phyloP scores from a whole-genome alignment of 2,888 invertebrate species.

The Oscheius sp. region DNA sequence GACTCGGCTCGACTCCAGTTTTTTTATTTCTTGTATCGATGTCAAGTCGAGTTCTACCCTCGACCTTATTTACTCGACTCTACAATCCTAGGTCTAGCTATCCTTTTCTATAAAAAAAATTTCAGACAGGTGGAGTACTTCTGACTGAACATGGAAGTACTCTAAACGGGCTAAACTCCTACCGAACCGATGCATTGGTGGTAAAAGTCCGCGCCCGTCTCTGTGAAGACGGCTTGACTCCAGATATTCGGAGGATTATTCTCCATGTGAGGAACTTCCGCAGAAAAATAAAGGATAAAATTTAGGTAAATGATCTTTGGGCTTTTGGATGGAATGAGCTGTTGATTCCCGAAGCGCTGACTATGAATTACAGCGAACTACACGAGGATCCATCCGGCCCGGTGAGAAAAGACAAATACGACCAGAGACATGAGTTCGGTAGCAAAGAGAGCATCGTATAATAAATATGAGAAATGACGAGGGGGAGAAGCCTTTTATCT shows the following conservation, averaged over 20 bases:
- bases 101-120: neutral
- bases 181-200: conserved; percentile 50
- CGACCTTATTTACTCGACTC: too few relatives aligned
- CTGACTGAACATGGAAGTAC: conserved; percentile 45
- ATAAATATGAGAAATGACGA: conserved; percentile 6
- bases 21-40: neutral
- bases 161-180: conserved; percentile 50
- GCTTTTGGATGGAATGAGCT: conserved; percentile 56
- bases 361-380: conserved; percentile 41
- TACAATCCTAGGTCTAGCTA: too few relatives aligned
- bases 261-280: conserved; percentile 42
- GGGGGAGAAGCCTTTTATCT: neutral
- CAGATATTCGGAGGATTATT: conserved; percentile 49
- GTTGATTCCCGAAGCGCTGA: conserved; percentile 50
- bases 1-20: too few relatives aligned
- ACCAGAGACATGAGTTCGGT: conserved; percentile 51
- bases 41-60: too few relatives aligned
- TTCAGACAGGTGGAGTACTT: conserved; percentile 49
- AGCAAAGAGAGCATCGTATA: conserved; percentile 57
- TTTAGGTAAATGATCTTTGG: conserved; percentile 55
- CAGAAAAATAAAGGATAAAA: neutral
- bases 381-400: neutral
- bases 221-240: conserved; percentile 49
- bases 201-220: conserved; percentile 50
- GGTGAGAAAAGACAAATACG: conserved; percentile 46